Base-by-base conservation (phyloP, 2,797 vertebrate genomes). In the Fistularia commersonii region DNA sequence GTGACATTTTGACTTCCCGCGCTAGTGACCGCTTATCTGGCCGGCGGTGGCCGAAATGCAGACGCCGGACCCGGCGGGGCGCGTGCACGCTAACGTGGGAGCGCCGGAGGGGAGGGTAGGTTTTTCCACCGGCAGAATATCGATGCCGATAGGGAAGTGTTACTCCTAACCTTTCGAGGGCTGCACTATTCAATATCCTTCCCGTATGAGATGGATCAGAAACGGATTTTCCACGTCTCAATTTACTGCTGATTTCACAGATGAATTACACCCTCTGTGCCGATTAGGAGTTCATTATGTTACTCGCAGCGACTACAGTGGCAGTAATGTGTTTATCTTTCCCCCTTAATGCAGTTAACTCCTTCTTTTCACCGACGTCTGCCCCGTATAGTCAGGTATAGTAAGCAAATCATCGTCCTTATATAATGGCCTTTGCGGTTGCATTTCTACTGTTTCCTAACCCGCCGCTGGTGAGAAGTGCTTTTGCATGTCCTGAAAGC, bases 221-320 rank as follows among this genome's bases (percentile, higher is more conserved):
- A 84, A 81, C 76, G 72, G 79, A 87, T 88, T 86, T 85, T 84
- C 77, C 79, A 82, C 84, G 81, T 87, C 86, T 84, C 87, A 85
- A 87, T 87, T 86, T 88, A 83, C 74, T 54, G 72, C 82, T 86
- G 82, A 89, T 89, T 88, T 83, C 80, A 79, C 79, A 89, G 86
- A 89, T 86, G 83, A 89, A 85, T 86, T 83, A 88, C 84, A 81
- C 86, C 81, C 84, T 87, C 82, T 77, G 86, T 79, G 80, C 80
- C 66, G 77, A 88, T 87, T 86, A 88, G 86, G 84, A 85, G 83
- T 88, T 89, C 83, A 89, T 89, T 89, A 87, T 82, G 81, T 82
- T 85, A 81, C 83, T 83, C 69, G 37, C 34, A 38, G 80, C 61
- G 61, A 79, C 82, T 74, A 71, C 82, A 35, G 65, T 81, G 71